phyloP scores from a whole-genome alignment of 1,140 invertebrate species.

The Formica selysi region DNA sequence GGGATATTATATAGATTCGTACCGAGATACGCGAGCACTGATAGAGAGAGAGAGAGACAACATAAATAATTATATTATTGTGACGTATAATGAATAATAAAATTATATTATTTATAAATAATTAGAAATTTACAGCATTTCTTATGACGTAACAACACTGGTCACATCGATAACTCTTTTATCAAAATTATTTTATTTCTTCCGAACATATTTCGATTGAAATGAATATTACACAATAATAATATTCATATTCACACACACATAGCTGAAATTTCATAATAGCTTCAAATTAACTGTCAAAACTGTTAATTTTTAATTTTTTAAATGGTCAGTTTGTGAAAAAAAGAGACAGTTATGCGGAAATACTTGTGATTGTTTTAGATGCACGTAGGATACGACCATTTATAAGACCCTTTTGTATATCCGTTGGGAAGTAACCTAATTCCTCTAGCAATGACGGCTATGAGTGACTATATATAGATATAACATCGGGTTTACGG shows the following conservation, averaged over 20 bases:
- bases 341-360: slow-evolving; percentile 13
- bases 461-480: slow-evolving; percentile 70
- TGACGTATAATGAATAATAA: background rate
- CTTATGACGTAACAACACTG: background rate
- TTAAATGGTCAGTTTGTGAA: background rate
- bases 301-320: slow-evolving; percentile 1
- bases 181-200: background rate
- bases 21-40: background rate
- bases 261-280: background rate
- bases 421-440: slow-evolving; percentile 76
- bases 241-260: background rate
- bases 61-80: slow-evolving; percentile 2
- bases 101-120: background rate
- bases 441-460: slow-evolving; percentile 72
- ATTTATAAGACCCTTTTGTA: slow-evolving; percentile 75
- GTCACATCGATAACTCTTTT: background rate
- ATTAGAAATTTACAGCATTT: background rate
- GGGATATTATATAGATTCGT: background rate
- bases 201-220: background rate
- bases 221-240: no score
- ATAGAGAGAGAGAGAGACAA: no score
- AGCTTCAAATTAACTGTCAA: background rate
- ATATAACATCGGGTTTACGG: slow-evolving; percentile 65
- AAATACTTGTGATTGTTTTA: slow-evolving; percentile 62
- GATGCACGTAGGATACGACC: slow-evolving; percentile 69